phyloP scores from a whole-genome alignment of 2,113 vertebrate species.

The Varanus komodoensis region DNA sequence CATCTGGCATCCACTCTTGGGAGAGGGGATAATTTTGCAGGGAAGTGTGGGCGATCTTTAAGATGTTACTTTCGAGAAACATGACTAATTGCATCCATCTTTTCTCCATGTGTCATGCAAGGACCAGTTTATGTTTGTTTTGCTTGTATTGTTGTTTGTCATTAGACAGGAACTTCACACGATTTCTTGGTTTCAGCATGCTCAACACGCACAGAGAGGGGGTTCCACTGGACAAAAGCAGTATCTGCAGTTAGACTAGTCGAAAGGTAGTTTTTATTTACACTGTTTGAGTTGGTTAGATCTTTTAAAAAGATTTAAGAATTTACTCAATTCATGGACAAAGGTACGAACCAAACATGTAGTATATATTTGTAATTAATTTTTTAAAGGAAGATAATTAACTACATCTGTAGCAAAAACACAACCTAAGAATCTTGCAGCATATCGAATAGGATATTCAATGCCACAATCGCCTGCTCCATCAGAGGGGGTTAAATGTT shows the following conservation, averaged over 20 bases:
- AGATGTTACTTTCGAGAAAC: slow-evolving; percentile 4
- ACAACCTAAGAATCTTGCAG: no score
- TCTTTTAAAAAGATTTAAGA: not conserved
- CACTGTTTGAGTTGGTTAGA: not conserved
- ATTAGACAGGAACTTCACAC: not conserved
- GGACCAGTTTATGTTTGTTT: not conserved
- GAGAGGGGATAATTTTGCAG: not conserved
- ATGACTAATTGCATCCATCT: slow-evolving; percentile 11
- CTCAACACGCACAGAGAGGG: not conserved
- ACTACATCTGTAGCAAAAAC: no score
- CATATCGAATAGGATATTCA: no score
- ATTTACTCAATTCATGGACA: not conserved
- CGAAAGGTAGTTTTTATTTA: not conserved
- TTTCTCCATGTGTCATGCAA: slow-evolving; percentile 14
- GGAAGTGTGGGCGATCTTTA: not conserved
- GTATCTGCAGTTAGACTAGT: not conserved
- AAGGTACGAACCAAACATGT: no score
- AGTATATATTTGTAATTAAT: not conserved
- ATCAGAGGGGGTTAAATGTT: no score
- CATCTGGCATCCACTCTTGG: not conserved
- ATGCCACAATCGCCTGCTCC: no score
- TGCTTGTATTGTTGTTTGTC: not conserved
- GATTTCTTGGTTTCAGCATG: not conserved
- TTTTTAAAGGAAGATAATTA: no score
- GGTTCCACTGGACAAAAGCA: not conserved